Evolutionary conservation across 2,797 vertebrate genomes (phyloP).

Genomic region (Moxostoma hubbsi): DNA sequence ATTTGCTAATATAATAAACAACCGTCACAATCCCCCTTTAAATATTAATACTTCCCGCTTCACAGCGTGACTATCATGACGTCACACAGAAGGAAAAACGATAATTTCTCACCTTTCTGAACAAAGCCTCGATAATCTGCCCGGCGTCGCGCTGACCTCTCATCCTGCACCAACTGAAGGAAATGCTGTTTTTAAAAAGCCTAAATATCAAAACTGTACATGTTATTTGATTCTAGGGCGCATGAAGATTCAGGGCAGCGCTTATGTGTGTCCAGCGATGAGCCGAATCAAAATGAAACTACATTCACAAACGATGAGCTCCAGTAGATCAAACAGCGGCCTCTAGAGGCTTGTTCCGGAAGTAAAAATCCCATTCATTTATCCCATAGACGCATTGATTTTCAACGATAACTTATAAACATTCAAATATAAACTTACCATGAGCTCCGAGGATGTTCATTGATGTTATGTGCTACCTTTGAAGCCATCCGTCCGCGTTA

Average conservation of each 20-base stretch:
- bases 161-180: not conserved
- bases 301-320: not conserved
- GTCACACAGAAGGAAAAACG: not conserved
- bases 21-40: no score
- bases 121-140: not conserved
- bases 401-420: no score
- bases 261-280: not conserved
- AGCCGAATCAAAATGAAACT: not conserved
- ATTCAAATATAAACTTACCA: no score
- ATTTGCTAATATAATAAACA: not conserved
- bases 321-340: not conserved
- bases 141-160: not conserved
- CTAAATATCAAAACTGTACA: not conserved
- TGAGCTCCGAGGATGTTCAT: no score
- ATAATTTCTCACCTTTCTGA: not conserved
- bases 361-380: no score
- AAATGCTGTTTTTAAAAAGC: no score
- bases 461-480: no score
- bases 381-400: no score
- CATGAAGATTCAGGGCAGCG: no score
- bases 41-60: not conserved
- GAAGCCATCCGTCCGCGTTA: no score
- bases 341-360: not conserved
- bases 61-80: not conserved
- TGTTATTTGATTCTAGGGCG: not conserved